phyloP scores from a whole-genome alignment of 2,888 invertebrate genomes.

The Cryptocheilus praepositus region DNA sequence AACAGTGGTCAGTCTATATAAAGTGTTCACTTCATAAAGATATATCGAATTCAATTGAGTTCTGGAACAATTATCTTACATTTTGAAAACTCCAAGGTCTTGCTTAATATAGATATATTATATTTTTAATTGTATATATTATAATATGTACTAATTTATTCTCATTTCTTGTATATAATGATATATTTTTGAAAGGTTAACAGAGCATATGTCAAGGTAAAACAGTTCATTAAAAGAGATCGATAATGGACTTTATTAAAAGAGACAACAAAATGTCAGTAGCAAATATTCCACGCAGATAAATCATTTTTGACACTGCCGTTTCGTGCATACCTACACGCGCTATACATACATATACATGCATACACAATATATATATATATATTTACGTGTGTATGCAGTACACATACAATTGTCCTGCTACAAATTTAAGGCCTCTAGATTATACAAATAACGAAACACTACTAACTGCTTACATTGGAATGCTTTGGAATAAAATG shows the following conservation, averaged over 20 bases:
- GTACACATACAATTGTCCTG: constrained; percentile 47
- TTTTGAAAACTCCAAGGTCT: no score
- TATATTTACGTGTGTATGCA: background rate
- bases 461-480: constrained; percentile 59
- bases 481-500: constrained; percentile 64
- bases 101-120: no score
- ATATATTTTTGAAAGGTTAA: no score
- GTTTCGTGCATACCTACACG: constrained; percentile 28
- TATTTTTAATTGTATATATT: no score
- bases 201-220: constrained; percentile 20
- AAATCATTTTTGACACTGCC: constrained; percentile 49
- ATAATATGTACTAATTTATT: background rate
- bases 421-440: constrained; percentile 42
- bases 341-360: background rate
- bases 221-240: constrained; percentile 58
- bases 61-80: no score
- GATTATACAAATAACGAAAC: constrained; percentile 50
- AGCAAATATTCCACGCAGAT: constrained; percentile 57
- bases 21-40: no score
- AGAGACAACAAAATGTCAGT: constrained; percentile 56
- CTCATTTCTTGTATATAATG: background rate
- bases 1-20: no score
- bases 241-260: constrained; percentile 54
- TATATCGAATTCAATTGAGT: no score
- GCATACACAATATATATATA: no score